Conservation (phyloP, 2,888 invertebrate genomes). For the Macropis europaea region DNA sequence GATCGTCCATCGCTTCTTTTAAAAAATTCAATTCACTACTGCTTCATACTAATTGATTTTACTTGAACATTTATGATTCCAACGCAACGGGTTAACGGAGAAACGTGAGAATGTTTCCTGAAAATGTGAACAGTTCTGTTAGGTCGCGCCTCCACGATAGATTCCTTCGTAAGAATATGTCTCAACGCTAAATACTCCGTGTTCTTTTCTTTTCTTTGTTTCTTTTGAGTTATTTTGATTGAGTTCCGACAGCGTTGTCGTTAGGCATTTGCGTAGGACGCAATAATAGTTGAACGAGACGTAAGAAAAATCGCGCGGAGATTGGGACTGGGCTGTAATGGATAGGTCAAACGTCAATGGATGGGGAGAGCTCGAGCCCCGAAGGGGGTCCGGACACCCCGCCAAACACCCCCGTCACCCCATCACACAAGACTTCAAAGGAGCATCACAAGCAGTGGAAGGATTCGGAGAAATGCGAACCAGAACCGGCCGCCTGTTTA, state of each 20-base stretch:
- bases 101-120: no score
- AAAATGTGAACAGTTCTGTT: no score
- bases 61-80: no score
- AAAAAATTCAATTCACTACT: no score
- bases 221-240: constrained; percentile 68
- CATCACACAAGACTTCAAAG: constrained; percentile 76
- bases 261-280: constrained; percentile 78
- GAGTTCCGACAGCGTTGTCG: constrained; percentile 77
- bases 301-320: constrained; percentile 72
- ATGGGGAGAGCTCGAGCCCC: constrained; percentile 76
- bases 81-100: no score
- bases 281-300: constrained; percentile 75
- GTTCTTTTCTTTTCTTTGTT: constrained; percentile 29
- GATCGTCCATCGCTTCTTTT: no score
- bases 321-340: constrained; percentile 79
- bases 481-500: constrained; percentile 74
- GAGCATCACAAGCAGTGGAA: constrained; percentile 74
- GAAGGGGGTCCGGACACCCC: constrained; percentile 78
- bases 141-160: no score
- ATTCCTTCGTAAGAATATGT: no score
- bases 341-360: constrained; percentile 80
- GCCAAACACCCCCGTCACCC: constrained; percentile 78
- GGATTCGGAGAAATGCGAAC: constrained; percentile 72
- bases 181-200: constrained; percentile 68
- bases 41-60: no score